Percentiles rank a stretch among this genome's conserved stretches.
Conservation (phyloP, 2,797 vertebrate genomes). For the Crypturellus tataupa region DNA sequence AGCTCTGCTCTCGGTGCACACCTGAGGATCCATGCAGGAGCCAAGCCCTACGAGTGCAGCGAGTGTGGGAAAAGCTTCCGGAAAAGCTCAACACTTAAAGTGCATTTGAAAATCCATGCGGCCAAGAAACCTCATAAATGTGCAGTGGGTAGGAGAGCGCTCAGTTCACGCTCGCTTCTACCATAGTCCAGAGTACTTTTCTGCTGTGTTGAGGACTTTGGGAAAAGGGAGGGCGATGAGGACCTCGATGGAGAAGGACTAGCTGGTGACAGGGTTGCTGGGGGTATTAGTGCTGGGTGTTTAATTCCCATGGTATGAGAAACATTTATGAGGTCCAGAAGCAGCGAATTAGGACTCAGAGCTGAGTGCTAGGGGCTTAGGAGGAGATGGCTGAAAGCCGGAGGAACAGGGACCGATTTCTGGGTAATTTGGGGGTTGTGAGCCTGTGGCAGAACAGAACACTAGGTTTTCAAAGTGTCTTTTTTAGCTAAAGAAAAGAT, state of each 20-base stretch:
- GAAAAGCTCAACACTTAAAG: constrained; percentile 50
- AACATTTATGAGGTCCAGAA: background rate
- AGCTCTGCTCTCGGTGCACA: constrained; percentile 45
- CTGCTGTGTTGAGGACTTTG: background rate
- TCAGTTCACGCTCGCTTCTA: background rate
- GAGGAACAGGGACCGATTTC: background rate
- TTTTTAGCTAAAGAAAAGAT: background rate
- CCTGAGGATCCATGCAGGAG: constrained; percentile 21
- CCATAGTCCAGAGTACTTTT: background rate
- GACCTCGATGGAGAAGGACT: accelerated
- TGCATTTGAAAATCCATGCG: constrained; percentile 55
- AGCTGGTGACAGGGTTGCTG: accelerated
- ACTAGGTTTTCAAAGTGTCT: background rate
- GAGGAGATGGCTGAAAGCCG: background rate
- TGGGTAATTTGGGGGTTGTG: background rate
- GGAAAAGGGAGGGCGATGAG: background rate
- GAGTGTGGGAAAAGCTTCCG: constrained; percentile 66
- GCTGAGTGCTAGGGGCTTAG: background rate
- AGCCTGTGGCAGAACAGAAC: background rate
- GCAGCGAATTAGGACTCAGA: background rate
- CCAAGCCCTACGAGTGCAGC: background rate
- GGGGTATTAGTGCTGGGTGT: background rate
- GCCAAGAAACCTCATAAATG: constrained; percentile 53
- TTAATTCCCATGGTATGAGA: background rate
- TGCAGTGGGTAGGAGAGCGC: constrained; percentile 54